Percentiles rank a stretch among this genome's conserved stretches.
phyloP scores from a whole-genome alignment of 1,140 invertebrate genomes.

The Drosophila ambigua region DNA sequence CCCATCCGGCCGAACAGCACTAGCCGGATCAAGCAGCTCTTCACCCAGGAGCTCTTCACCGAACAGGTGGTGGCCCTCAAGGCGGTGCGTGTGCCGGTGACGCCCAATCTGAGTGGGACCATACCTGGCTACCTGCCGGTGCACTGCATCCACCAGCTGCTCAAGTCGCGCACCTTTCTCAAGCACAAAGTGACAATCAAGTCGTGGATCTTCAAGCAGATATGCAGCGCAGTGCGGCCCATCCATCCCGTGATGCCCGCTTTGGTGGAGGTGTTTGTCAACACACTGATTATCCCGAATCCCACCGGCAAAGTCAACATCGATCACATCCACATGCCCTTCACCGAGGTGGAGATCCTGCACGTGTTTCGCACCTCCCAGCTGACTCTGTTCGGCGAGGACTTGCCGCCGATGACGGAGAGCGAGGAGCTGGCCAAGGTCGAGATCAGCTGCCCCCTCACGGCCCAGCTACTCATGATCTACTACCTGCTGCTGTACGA shows the following conservation, averaged over 20 bases:
- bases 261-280: conserved; percentile 97
- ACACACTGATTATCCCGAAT: conserved; percentile 93
- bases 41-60: conserved; percentile 98
- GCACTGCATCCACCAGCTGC: conserved; percentile 97
- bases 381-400: conserved; percentile 85
- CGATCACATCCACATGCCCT: conserved; percentile 94
- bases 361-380: conserved; percentile 92
- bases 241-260: conserved; percentile 96
- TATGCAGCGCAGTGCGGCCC: conserved; percentile 93
- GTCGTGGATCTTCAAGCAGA: conserved; percentile 97
- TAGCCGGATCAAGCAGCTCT: conserved; percentile 96
- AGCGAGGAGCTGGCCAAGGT: conserved; percentile 59
- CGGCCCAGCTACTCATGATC: conserved; percentile 94
- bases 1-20: conserved; percentile 95
- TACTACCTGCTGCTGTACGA: conserved; percentile 98
- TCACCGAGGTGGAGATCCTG: conserved; percentile 95
- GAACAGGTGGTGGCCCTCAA: conserved; percentile 98
- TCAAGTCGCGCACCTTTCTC: conserved; percentile 97
- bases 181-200: conserved; percentile 98
- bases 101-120: conserved; percentile 93
- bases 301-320: conserved; percentile 83
- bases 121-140: conserved; percentile 97
- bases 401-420: conserved; percentile 84
- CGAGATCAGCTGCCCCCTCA: conserved; percentile 88
- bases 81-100: conserved; percentile 98